These are phyloP conservation scores for Pseudomyrmex sp. DNA, from an alignment of 1,140 invertebrate genomes.

Conservation along the genomic window DNA sequence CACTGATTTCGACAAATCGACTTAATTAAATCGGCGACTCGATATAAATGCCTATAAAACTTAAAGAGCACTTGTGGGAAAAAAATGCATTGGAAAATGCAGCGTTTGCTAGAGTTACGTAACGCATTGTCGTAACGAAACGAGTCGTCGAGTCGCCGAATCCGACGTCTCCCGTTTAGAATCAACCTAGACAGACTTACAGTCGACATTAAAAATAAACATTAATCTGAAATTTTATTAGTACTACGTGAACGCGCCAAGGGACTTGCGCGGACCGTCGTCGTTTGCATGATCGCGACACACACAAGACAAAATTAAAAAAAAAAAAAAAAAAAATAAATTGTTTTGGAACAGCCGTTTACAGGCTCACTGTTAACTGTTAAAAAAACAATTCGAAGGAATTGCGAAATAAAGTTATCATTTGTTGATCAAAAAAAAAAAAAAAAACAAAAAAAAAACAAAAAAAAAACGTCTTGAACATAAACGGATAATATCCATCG, in stretches of 20 bases:
- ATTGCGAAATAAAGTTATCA: constrained; percentile 2
- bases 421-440: constrained; percentile 2
- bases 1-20: constrained; percentile 11
- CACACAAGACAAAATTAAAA: not conserved
- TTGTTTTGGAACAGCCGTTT: not conserved
- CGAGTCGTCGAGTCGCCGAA: not conserved
- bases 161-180: constrained; percentile 53
- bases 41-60: constrained; percentile 40
- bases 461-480: constrained; percentile 14
- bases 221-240: constrained; percentile 60
- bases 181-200: constrained; percentile 60
- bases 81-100: not conserved
- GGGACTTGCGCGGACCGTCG: constrained; percentile 27
- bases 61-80: constrained; percentile 5
- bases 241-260: constrained; percentile 36
- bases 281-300: not conserved
- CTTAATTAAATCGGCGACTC: not conserved
- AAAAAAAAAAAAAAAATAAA: not conserved
- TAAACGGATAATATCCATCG: constrained; percentile 21
- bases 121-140: not conserved
- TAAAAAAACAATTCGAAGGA: not conserved
- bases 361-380: not conserved
- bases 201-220: constrained; percentile 59
- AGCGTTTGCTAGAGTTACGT: constrained; percentile 16
- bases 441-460: not conserved